These are phyloP conservation scores for Bovichtus diacanthus DNA, from an alignment of 2,797 vertebrate genomes.

Conservation along the genomic window DNA sequence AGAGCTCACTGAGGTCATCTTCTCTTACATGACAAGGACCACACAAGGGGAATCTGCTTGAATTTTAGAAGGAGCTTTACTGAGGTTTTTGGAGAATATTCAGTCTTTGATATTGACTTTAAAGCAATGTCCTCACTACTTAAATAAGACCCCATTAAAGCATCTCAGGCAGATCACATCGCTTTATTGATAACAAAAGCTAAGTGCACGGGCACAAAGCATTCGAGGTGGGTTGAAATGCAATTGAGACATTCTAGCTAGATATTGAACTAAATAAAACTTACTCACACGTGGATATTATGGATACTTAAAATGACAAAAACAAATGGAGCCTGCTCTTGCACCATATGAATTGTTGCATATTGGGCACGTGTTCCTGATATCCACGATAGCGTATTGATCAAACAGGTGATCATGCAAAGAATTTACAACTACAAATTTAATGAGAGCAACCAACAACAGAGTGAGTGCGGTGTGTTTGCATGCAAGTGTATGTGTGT, in stretches of 20 bases:
- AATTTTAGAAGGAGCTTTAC: neutral
- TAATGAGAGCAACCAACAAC: slow-evolving; percentile 21
- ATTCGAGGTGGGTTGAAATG: neutral
- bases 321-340: neutral
- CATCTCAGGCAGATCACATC: neutral
- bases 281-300: too few species aligned
- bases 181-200: too few species aligned
- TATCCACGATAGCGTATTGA: slow-evolving; percentile 11
- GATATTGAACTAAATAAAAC: too few species aligned
- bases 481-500: neutral
- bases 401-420: slow-evolving; percentile 30
- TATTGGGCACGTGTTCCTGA: slow-evolving; percentile 8
- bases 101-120: neutral
- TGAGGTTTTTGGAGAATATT: slow-evolving; percentile 16
- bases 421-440: slow-evolving; percentile 29
- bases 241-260: too few species aligned
- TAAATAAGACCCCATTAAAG: neutral
- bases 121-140: slow-evolving; percentile 3
- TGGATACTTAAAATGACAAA: too few species aligned
- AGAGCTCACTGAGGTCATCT: slow-evolving; percentile 47
- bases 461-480: slow-evolving; percentile 11
- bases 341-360: neutral
- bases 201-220: too few species aligned
- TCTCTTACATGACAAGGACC: slow-evolving; percentile 49
- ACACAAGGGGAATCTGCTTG: slow-evolving; percentile 36